Conservation (phyloP, 2,888 invertebrate genomes). For the Scaptomyza parva region DNA sequence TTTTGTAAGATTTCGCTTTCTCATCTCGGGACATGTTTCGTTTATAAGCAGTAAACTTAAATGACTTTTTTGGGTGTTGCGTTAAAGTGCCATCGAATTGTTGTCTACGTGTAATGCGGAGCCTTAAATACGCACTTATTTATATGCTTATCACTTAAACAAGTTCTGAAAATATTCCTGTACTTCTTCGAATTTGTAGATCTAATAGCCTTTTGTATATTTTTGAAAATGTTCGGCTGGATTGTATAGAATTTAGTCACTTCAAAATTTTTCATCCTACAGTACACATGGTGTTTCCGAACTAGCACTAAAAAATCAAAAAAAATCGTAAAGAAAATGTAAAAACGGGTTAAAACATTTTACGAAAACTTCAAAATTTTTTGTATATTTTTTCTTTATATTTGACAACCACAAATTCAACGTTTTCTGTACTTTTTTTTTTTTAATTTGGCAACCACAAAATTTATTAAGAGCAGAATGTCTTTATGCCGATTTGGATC, state of each 20-base stretch:
- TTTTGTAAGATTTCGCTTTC: background rate
- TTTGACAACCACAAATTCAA: background rate
- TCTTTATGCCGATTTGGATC: background rate
- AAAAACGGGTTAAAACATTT: background rate
- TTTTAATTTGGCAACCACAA: background rate
- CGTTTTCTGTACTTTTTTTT: background rate
- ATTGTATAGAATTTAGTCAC: background rate
- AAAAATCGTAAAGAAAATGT: background rate
- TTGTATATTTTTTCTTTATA: background rate
- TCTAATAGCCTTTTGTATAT: background rate
- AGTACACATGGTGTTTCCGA: background rate
- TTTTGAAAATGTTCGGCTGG: background rate
- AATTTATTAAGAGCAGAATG: background rate
- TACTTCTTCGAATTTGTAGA: background rate
- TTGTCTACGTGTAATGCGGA: background rate
- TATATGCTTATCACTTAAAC: background rate
- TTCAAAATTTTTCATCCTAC: background rate
- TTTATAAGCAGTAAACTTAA: constrained; percentile 23
- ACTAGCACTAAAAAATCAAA: background rate
- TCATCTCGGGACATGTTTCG: background rate
- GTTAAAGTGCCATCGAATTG: constrained; percentile 1
- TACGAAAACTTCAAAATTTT: background rate
- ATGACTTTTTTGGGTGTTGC: constrained; percentile 38
- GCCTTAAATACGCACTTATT: too few species aligned
- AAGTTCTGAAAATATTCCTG: too few species aligned